phyloP scores from a whole-genome alignment of 2,797 vertebrate genomes.

The Sciaenops ocellatus region DNA sequence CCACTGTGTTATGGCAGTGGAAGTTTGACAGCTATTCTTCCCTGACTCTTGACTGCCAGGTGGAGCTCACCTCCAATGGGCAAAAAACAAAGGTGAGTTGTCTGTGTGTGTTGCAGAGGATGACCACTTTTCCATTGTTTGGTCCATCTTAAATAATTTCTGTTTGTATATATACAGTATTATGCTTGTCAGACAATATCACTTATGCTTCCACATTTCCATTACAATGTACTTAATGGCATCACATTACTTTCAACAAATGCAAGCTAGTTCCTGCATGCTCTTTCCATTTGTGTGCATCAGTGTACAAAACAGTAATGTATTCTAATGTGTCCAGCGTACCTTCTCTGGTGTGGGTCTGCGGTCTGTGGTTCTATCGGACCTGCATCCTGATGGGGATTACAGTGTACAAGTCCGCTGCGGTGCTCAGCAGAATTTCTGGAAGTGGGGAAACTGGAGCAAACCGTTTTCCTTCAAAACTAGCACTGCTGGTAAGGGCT shows the following conservation, averaged over 20 bases:
- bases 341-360: slow-evolving; percentile 77
- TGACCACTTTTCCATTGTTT: background rate
- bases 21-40: slow-evolving; percentile 55
- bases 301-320: slow-evolving; percentile 6
- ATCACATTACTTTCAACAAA: background rate
- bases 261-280: background rate
- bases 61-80: slow-evolving; percentile 59
- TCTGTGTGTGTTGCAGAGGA: background rate
- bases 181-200: background rate
- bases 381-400: slow-evolving; percentile 73
- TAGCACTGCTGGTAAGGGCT: slow-evolving; percentile 70
- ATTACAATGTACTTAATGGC: background rate
- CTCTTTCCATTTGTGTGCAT: background rate
- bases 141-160: background rate
- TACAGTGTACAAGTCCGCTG: slow-evolving; percentile 79
- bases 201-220: slow-evolving; percentile 1
- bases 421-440: slow-evolving; percentile 79
- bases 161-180: background rate
- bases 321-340: slow-evolving; percentile 61
- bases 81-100: slow-evolving; percentile 69
- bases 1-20: slow-evolving; percentile 81
- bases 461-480: slow-evolving; percentile 71
- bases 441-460: slow-evolving; percentile 87
- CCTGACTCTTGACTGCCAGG: slow-evolving; percentile 81
- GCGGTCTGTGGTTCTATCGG: slow-evolving; percentile 58